Evolutionary conservation across 2,888 invertebrate genomes (phyloP), one percentile per base, ranked within the genome.

Genomic region (Phasia obesa): DNA sequence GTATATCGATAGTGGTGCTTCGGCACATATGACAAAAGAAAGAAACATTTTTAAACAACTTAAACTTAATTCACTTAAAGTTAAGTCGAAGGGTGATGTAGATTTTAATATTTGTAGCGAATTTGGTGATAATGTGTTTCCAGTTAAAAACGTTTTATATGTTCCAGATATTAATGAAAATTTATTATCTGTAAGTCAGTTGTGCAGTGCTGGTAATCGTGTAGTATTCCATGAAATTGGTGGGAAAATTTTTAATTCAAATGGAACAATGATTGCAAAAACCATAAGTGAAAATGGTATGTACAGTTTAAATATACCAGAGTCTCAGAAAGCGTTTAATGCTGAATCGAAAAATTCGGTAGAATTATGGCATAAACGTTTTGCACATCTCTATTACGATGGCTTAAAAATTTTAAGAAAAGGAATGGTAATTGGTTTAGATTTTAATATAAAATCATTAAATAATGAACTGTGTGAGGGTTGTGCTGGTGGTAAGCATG

Each of bases 401-500:
- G 49, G 35, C 2, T 31, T 71, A 19, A 71, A 71, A 19, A 17
- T 53, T 4, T 51, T 71, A 13, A 9, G 27, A 27, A 27, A 27
- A 27, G n/a, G n/a, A 51, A 53, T 25, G 62, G 62, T 19, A 44
- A n/a, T n/a, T 60, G 15, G 73, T 73, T 9, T 74, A n/a, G 17
- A 80, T 17, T 55, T 69, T 7, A 42, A 35, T 15, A n/a, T 44
- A 1, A 25, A 38, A 1, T 38, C 47, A 1, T 21, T 25, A 44
- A 44, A 42, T 19, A 49, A 49, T 69, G 75, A 47, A 76, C 74
- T 42, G 84, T 85, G 69, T 65, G 42, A 23, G 62, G 57, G 42
- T 49, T 81, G 86, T 62, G 71, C 85, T 19, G 64, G 86, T 80
- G 87, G 86, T 19, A 87, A 86, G 64, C 85, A 86, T n/a, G 69